Conservation (phyloP, 2,113 vertebrate species). For the Sorex araneus region DNA sequence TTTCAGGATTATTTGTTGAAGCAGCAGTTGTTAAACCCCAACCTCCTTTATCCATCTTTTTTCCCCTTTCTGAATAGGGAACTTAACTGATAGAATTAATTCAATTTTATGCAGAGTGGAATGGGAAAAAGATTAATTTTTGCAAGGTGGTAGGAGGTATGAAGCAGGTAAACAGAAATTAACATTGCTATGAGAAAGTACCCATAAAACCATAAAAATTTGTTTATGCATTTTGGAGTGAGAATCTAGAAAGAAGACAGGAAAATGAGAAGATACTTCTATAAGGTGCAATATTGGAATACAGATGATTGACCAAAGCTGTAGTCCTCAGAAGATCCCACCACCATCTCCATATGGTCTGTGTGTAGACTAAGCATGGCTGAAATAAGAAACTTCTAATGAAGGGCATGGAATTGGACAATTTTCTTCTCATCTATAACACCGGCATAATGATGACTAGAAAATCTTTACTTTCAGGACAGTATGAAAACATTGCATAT, state of each 20-base stretch:
- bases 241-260: not conserved
- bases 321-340: not conserved
- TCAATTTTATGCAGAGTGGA: not conserved
- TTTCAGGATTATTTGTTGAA: not conserved
- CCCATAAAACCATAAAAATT: not conserved
- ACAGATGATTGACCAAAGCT: not conserved
- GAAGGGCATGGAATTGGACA: not conserved
- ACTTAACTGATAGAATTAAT: not conserved
- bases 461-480: not conserved
- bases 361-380: not conserved
- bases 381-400: not conserved
- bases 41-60: not conserved
- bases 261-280: not conserved
- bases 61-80: slow-evolving; percentile 13
- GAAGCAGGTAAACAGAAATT: not conserved
- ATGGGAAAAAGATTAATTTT: not conserved
- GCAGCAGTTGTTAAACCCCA: not conserved
- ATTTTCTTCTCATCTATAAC: slow-evolving; percentile 29
- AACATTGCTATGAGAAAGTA: not conserved
- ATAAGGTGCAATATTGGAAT: not conserved
- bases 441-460: not conserved
- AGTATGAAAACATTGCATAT: not conserved
- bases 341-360: not conserved
- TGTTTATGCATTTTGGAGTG: not conserved
- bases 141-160: not conserved